Evolutionary conservation across 2,888 invertebrate genomes (phyloP), one percentile per base, ranked within the genome.

Genomic region (Anaspis maculata): DNA sequence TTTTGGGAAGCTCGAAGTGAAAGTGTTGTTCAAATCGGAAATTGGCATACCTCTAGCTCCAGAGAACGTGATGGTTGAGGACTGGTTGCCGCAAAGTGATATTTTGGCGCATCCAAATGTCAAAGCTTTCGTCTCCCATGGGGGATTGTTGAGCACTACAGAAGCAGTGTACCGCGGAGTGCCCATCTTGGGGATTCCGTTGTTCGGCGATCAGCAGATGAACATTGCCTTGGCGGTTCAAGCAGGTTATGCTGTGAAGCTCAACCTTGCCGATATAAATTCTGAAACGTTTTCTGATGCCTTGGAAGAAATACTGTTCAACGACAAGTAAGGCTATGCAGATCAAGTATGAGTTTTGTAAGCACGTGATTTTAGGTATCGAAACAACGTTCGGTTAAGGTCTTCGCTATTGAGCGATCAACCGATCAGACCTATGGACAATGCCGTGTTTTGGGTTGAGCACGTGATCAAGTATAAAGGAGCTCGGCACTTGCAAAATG

Each of bases 11-110:
- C 45, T 79, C 0, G 73, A 76, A 32, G 74, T 76, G 38, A 73
- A 69, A 6, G 71, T 82, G 1, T 48, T 83, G 9, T 78, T 78
- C 76, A 81, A 81, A 61, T 81, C 75, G 73, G 79, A 80, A 9
- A 9, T 5, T 5, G 19, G 9, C 6, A 19, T 19, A 5, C 9
- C 19, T 5, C n/a, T n/a, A n/a, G 6, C 19, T 6, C 69, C 78
- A 0, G 48, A 64, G 0, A 79, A 79, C 51, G 64, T 83, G 1
- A 62, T 70, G 30, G 61, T 71, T 2, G 59, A 65, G 34, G 72
- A 74, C 41, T 83, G 83, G 83, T 49, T 81, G 16, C 83, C 83
- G 0, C 83, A 83, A 37, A 29, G 40, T 3, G 47, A 48, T 11
- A 42, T 56, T 33, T 34, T 57, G 26, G 49, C 37, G n/a, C n/a